Evolutionary conservation across 2,113 vertebrate species (phyloP).

Genomic region (Okapia johnstoni): DNA sequence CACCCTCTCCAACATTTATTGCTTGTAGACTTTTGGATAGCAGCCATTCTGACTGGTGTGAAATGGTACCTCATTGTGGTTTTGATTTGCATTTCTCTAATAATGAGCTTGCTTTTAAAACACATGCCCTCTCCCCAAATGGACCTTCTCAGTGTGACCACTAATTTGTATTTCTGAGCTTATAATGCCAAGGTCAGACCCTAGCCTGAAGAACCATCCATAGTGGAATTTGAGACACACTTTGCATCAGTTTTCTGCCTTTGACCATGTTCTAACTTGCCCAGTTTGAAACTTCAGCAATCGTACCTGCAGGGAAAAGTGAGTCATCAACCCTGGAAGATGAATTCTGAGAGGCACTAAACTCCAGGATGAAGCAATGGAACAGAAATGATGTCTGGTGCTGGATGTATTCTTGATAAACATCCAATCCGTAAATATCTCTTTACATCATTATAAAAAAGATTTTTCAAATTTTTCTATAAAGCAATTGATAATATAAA

Average conservation of each 20-base stretch:
- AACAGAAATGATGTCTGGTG: not conserved
- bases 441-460: not conserved
- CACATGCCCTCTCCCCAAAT: not conserved
- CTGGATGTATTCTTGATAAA: not conserved
- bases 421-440: not conserved
- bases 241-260: not conserved
- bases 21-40: no score
- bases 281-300: not conserved
- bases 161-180: not conserved
- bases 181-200: not conserved
- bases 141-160: not conserved
- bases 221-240: no score
- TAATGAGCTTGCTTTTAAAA: not conserved
- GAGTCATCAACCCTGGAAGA: rapidly evolving
- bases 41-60: no score
- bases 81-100: no score
- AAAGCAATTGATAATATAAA: not conserved
- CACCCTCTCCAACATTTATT: no score
- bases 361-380: not conserved
- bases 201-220: rapidly evolving
- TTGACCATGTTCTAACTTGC: not conserved
- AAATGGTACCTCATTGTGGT: no score
- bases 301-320: rapidly evolving
- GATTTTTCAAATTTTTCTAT: not conserved
- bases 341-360: not conserved